Evolutionary conservation across 2,113 vertebrate species (phyloP).

Genomic region (Sphyrna mokarran): DNA sequence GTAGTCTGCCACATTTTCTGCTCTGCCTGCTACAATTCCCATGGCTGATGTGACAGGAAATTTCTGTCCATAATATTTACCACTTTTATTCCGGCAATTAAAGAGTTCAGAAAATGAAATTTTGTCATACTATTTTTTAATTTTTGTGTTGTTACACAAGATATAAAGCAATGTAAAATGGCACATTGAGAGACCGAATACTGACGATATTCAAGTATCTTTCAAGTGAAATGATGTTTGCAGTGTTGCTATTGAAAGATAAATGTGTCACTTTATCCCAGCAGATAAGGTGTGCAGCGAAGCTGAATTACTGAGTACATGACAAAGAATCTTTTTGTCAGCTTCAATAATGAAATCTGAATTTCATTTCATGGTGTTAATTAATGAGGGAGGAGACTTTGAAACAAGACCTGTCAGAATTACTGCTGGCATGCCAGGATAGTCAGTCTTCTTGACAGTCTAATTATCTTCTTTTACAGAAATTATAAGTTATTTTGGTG

Average conservation of each 20-base stretch:
- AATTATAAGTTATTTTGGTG: background rate
- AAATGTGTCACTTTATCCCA: constrained; percentile 32
- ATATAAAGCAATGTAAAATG: background rate
- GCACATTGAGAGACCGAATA: background rate
- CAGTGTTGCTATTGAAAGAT: background rate
- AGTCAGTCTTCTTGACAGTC: background rate
- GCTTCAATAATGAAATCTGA: constrained; percentile 23
- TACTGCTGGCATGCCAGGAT: background rate
- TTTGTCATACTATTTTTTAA: background rate
- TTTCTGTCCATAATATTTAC: background rate
- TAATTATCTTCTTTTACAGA: background rate
- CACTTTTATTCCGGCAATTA: background rate
- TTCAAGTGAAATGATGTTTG: constrained; percentile 33
- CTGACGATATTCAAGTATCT: constrained; percentile 22
- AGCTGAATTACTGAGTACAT: background rate
- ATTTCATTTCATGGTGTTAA: background rate
- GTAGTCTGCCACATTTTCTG: no score
- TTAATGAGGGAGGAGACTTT: constrained; percentile 10
- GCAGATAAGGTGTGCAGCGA: background rate
- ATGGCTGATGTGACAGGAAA: no score
- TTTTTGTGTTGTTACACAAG: background rate
- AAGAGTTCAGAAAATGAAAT: background rate
- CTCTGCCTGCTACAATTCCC: no score
- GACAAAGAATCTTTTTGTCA: constrained; percentile 8
- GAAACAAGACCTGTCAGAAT: background rate